Evolutionary conservation across 1,140 invertebrate species (phyloP), one percentile per base, ranked within the genome.

Genomic region (Drosophila ficusphila): DNA sequence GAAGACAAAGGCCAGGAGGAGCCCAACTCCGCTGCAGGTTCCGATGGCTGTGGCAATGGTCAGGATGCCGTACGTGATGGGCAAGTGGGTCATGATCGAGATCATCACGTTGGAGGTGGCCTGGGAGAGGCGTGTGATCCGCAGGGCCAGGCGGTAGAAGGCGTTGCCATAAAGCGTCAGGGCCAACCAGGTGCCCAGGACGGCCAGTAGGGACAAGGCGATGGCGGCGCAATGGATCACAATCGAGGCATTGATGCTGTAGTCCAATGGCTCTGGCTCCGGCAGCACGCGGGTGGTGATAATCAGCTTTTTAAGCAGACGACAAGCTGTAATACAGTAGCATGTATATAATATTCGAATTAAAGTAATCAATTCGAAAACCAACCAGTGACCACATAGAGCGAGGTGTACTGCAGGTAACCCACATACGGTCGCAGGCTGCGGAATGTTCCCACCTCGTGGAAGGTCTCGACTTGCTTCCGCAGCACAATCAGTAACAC

Each of bases 1-100:
- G 71, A 94, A 93, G 19, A 92, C 76, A 34, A 92, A 90, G 12
- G 93, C 93, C 41, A 93, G 64, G 49, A 91, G 79, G 11, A 94
- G 64, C 1, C 92, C 91, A 0, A 92, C 54, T 1, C 92, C 92
- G 31, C 92, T 92, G 68, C 91, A 92, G 1, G 92, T 79, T 11
- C 62, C 76, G 33, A 88, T 18, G 1, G 82, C 83, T 18, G 90
- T 73, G 11, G 79, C 79, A 46, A 92, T 77, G 2, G 92, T 82
- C 2, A 92, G 36, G 3, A 91, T 78, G 14, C 89, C 91, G 19
- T 77, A 90, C 0, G 90, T 82, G 7, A 91, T 86, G 1, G 92
- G 83, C 90, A 92, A 31, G 34, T 85, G 62, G 19, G 86, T 76
- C 41, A 90, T 79, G 36, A 93, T 86, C 23, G 91, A 91, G 21